Evolutionary conservation across 2,797 vertebrate genomes (phyloP), one percentile per base, ranked within the genome.

Genomic region (Darevskia nairensis): DNA sequence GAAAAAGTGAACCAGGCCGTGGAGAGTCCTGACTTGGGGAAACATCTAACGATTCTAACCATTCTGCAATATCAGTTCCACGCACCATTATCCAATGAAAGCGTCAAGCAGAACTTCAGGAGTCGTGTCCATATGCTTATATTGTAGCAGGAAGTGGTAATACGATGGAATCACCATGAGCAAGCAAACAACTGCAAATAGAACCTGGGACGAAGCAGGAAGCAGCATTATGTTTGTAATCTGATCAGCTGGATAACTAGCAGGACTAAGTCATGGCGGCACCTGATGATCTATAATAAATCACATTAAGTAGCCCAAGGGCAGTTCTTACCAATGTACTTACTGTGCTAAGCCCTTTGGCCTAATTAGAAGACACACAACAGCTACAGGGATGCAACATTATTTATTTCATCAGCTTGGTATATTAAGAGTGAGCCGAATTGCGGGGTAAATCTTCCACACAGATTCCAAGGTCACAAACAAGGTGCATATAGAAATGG

Each of bases 201-300:
- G 84, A 39, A 85, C 25, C 7, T 77, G 3, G 27, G 13, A 46
- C 35, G 23, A 71, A 74, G n/a, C 41, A 15, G 86, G 19, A 61
- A 23, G 8, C 5, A 71, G 4, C 19, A 39, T 25, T 15, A 46
- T 0, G 46, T 71, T 76, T 13, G 35, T 86, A 84, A 74, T 10
- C 5, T 29, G 3, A 32, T 50, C 44, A 55, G 29, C 15, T 0
- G 0, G 59, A 76, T 21, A 64, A 88, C 77, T 44, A 46, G 35
- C 11, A 46, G 5, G 23, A 68, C 69, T 77, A 0, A 0, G 59
- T 44, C 44, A 0, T 0, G 0, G 25, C n/a, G 88, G 39, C 32
- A 86, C 27, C 44, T 0, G 0, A 2, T 44, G 15, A 8, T 55
- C 39, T 11, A 41, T 77, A 11, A 78, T 64, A 81, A 87, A 27